Conservation (phyloP, 1,140 invertebrate genomes). For the Asobara japonica region DNA sequence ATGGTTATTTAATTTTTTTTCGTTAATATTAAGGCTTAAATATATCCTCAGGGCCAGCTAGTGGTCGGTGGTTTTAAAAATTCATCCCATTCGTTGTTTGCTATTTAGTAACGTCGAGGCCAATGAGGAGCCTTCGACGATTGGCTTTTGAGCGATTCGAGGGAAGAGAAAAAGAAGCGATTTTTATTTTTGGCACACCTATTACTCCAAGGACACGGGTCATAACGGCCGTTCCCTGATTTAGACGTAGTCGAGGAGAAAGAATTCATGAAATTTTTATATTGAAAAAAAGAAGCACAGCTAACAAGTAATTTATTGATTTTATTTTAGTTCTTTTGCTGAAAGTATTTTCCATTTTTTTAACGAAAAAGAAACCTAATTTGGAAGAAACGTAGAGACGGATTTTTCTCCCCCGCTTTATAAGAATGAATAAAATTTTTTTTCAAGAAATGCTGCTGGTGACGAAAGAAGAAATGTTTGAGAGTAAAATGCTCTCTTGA, state of each 20-base stretch:
- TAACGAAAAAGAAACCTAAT: background rate
- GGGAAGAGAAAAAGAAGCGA: background rate
- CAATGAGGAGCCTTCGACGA: constrained; percentile 42
- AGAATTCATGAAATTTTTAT: background rate
- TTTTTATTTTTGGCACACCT: background rate
- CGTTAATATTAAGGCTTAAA: constrained; percentile 35
- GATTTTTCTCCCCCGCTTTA: too few relatives aligned
- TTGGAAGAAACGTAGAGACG: too few relatives aligned
- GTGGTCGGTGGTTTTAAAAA: constrained; percentile 36
- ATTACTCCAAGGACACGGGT: background rate
- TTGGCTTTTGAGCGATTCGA: constrained; percentile 25
- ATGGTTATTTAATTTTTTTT: constrained; percentile 5
- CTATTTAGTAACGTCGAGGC: constrained; percentile 39
- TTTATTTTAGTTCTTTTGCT: too few relatives aligned
- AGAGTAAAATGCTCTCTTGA: background rate
- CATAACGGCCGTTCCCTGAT: background rate
- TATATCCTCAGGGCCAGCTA: constrained; percentile 41
- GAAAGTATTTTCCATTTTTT: too few relatives aligned
- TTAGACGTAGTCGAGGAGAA: background rate
- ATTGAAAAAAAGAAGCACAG: too few relatives aligned
- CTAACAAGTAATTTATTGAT: too few relatives aligned
- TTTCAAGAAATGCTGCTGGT: too few relatives aligned
- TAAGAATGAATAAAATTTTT: too few relatives aligned
- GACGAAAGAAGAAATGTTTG: background rate
- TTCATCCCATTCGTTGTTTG: constrained; percentile 28